These are phyloP conservation scores for Alitta virens DNA, from an alignment of 2,888 invertebrate genomes.

Conservation along the genomic window DNA sequence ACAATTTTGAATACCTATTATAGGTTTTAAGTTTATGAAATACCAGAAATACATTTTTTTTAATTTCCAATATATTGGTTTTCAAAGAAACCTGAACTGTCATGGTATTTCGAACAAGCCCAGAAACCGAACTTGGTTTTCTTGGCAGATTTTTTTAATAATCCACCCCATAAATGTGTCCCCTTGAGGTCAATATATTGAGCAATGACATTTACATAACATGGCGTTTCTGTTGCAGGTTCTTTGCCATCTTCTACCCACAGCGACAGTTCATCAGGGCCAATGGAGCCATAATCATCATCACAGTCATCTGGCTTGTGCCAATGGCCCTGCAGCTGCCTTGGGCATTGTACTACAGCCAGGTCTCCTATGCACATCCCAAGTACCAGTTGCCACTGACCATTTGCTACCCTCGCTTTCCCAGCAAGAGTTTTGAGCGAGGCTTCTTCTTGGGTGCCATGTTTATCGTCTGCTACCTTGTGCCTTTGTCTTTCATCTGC, in stretches of 20 bases:
- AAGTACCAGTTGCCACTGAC: neutral
- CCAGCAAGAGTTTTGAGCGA: conserved; percentile 52
- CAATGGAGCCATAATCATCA: conserved; percentile 64
- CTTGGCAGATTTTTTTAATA: too few relatives aligned
- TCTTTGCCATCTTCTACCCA: conserved; percentile 24
- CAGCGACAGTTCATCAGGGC: conserved; percentile 11
- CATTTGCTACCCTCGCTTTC: conserved; percentile 16
- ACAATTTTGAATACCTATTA: too few relatives aligned
- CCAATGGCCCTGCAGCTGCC: conserved; percentile 82
- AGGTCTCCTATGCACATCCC: conserved; percentile 20
- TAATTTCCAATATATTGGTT: too few relatives aligned
- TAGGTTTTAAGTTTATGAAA: too few relatives aligned
- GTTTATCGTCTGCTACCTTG: conserved; percentile 83
- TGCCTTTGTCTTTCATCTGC: conserved; percentile 86
- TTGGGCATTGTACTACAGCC: conserved; percentile 80
- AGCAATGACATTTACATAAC: too few relatives aligned
- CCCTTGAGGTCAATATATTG: too few relatives aligned
- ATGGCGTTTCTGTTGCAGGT: conserved; percentile 19
- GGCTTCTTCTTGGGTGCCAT: conserved; percentile 86
- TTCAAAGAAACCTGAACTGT: too few relatives aligned
- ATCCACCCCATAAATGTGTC: too few relatives aligned
- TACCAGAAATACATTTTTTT: too few relatives aligned
- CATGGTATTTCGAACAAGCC: too few relatives aligned
- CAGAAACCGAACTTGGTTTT: too few relatives aligned
- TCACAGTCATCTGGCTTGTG: conserved; percentile 85